Evolutionary conservation across 2,797 vertebrate genomes (phyloP), one percentile per base, ranked within the genome.

Genomic region (Bovichtus diacanthus): DNA sequence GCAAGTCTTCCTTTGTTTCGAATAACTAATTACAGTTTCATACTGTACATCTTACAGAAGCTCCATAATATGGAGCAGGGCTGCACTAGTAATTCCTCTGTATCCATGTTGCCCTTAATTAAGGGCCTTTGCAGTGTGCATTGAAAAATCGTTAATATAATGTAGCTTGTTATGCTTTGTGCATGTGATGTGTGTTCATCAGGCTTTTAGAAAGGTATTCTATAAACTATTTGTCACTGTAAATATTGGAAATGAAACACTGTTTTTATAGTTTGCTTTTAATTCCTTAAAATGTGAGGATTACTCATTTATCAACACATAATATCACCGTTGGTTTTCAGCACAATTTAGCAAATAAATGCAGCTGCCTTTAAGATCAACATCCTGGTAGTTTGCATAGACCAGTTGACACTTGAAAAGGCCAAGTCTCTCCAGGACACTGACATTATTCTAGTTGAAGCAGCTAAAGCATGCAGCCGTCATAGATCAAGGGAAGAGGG

Each of bases 321-420:
- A 44, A 31, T 23, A 34, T 12, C n/a, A 50, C 5, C 36, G 15
- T 4, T 59, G 12, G 1, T 25, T 74, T 70, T 56, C 31, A 61
- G 19, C 31, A 31, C 0, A 70, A 21, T 70, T 44, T 15, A 7
- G 23, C 8, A 72, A 72, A 76, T 47, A 59, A 84, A 75, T 59
- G 49, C 63, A 78, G 61, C 64, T 56, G 38, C 47, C 39, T 80
- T 77, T 21, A 21, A 53, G 49, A 49, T 47, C 19, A 56, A 34
- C 13, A 27, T 65, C 12, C 8, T 21, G 23, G 3, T 61, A 41
- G 31, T 84, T 81, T 77, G 18, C 49, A 69, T 21, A 41, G 60
- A 81, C 54, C 84, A 80, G 55, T n/a, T 83, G 63, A 74, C 77
- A 77, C 64, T 76, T 74, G 54, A 34, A 87, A 80, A 87, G 87